phyloP scores from a whole-genome alignment of 1,140 invertebrate species.

The Drosophila guanche region DNA sequence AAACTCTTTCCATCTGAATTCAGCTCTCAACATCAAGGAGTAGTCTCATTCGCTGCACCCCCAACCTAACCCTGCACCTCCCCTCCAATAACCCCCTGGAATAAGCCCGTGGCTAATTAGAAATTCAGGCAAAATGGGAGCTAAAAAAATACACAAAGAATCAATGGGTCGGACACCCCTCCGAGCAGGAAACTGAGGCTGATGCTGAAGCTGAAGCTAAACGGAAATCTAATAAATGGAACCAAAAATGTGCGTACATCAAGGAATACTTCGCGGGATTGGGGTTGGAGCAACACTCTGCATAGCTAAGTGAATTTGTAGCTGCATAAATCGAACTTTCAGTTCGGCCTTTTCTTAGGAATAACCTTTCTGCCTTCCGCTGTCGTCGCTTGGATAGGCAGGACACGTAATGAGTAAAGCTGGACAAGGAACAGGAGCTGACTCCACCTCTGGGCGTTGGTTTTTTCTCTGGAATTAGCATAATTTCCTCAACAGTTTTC shows the following conservation, averaged over 20 bases:
- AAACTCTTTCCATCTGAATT: conserved; percentile 16
- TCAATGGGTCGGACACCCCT: conserved; percentile 19
- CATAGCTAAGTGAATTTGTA: conserved; percentile 72
- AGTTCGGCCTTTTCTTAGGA: conserved; percentile 33
- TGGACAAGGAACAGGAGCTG: conserved; percentile 46
- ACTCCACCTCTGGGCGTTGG: conserved; percentile 44
- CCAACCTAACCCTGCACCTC: no score
- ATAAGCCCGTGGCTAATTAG: conserved; percentile 60
- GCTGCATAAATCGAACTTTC: conserved; percentile 72
- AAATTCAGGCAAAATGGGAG: conserved; percentile 61
- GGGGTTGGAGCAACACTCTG: conserved; percentile 26
- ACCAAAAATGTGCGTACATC: conserved; percentile 82
- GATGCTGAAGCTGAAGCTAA: conserved; percentile 9
- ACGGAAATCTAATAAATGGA: conserved; percentile 82
- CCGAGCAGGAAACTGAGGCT: conserved; percentile 54
- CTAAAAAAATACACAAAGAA: conserved; percentile 61
- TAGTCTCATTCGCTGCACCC: conserved; percentile 4
- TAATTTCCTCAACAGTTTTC: conserved; percentile 78
- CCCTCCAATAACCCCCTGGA: background rate
- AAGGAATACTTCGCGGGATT: conserved; percentile 28
- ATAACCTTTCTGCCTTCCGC: conserved; percentile 2
- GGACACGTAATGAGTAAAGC: conserved; percentile 66
- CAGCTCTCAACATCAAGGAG: conserved; percentile 8
- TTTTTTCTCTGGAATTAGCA: conserved; percentile 74
- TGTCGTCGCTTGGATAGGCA: conserved; percentile 41